Base-by-base conservation (phyloP, 2,113 vertebrate genomes). In the Orthonyx spaldingii region DNA sequence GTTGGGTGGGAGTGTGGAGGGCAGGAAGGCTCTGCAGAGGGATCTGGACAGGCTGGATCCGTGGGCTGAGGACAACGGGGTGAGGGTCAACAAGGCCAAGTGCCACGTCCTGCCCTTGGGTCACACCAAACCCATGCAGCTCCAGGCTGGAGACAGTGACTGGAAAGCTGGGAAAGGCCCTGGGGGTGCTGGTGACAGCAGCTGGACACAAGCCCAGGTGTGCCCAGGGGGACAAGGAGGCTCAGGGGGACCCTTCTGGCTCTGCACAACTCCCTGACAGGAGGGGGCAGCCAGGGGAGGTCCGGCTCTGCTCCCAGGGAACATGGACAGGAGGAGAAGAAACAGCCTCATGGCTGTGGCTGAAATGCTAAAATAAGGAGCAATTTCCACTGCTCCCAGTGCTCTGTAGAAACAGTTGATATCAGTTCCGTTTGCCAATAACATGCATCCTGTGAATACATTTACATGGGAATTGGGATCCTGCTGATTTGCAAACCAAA, bases 281-380 rank as follows among this genome's bases (percentile, higher is more conserved):
- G 64, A 78, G 27, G 8, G 28, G 47, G 0, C 19, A 70, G n/a
- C 18, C 0, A 0, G 18, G 39, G 15, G 4, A 1, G 7, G 1
- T 35, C 0, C 0, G 20, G 30, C 16, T 79, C 16, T 70, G 56
- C 9, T 71, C n/a, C 18, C 50, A 64, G 35, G 42, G 50, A 71
- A 32, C 20, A 49, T 49, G 41, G 26, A 79, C 13, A 56, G 65
- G 16, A 55, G 0, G 7, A 64, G 15, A 23, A 2, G 32, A 2
- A 72, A 59, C 6, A 4, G 60, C 27, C 37, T 44, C 4, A 1
- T 5, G n/a, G 16, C 55, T 69, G 44, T 0, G 2, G 61, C 41
- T 50, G 52, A 76, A 93, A 84, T 17, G 30, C 16, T 71, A 20
- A 75, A 84, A 49, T 37, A 49, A 59, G 64, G 53, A 68, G 24